phyloP scores from a whole-genome alignment of 2,113 vertebrate genomes.

The Misgurnus anguillicaudatus region DNA sequence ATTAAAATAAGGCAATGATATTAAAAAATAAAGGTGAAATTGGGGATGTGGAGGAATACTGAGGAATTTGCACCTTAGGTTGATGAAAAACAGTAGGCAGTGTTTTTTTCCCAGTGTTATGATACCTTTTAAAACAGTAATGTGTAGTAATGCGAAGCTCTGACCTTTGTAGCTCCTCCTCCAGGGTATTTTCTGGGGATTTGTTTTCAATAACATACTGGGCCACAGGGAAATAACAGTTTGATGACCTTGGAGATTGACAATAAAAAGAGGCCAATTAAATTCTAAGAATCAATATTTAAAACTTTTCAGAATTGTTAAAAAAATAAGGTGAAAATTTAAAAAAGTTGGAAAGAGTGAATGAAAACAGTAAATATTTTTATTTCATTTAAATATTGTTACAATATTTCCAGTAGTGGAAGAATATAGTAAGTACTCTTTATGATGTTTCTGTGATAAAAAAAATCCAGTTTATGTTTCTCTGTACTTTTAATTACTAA shows the following conservation, averaged over 20 bases:
- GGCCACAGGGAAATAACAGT: constrained; percentile 48
- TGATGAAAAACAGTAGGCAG: background rate
- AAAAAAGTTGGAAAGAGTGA: background rate
- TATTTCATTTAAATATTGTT: background rate
- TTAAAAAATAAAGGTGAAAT: too few relatives aligned
- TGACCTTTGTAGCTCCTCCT: constrained; percentile 23
- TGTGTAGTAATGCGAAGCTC: constrained; percentile 13
- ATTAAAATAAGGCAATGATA: too few relatives aligned
- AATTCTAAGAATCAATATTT: constrained; percentile 49
- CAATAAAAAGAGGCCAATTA: constrained; percentile 50
- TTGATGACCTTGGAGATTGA: constrained; percentile 15
- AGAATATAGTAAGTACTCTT: too few relatives aligned
- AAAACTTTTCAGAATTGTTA: constrained; percentile 48
- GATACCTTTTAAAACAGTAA: constrained; percentile 16
- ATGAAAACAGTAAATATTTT: too few relatives aligned
- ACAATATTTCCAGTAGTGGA: too few relatives aligned
- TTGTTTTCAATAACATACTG: constrained; percentile 42
- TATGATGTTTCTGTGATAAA: too few relatives aligned
- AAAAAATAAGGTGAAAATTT: constrained; percentile 2
- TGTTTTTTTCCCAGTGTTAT: constrained; percentile 13
- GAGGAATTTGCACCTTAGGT: background rate
- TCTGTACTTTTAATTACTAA: too few relatives aligned
- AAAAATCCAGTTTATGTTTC: too few relatives aligned
- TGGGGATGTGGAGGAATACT: background rate
- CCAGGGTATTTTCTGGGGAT: constrained; percentile 29